phyloP scores from a whole-genome alignment of 2,113 vertebrate species.

The Hemiprocne comata region DNA sequence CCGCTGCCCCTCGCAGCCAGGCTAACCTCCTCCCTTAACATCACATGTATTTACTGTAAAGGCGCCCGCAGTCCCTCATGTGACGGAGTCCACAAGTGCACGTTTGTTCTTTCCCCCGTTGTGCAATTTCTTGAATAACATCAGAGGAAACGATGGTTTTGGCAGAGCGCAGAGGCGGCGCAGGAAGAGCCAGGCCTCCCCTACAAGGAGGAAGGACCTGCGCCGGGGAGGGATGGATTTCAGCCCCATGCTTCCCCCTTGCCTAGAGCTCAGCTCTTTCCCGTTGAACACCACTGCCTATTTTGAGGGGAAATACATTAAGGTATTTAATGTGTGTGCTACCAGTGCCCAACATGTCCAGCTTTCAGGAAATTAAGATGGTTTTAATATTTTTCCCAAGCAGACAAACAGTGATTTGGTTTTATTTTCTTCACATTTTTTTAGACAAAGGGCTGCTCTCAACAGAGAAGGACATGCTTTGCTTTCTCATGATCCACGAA shows the following conservation, averaged over 20 bases:
- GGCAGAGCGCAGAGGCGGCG: background rate
- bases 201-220: background rate
- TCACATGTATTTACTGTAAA: background rate
- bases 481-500: background rate
- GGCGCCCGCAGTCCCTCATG: background rate
- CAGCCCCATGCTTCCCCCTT: fast-evolving
- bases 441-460: background rate
- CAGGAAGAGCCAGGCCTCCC: background rate
- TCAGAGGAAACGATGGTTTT: constrained; percentile 29
- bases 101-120: constrained; percentile 29
- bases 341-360: fast-evolving
- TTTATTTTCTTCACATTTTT: background rate
- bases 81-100: constrained; percentile 19
- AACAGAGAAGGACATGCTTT: background rate
- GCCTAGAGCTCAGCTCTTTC: background rate
- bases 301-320: background rate
- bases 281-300: fast-evolving
- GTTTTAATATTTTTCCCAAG: background rate
- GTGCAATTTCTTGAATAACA: constrained; percentile 28
- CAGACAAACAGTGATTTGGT: background rate
- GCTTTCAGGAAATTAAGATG: background rate
- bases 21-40: constrained; percentile 18
- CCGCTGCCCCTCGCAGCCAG: background rate
- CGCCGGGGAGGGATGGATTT: background rate
- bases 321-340: fast-evolving